Evolutionary conservation across 1,140 invertebrate genomes (phyloP), one percentile per base, ranked within the genome.

Genomic region (Latrodectus geometricus): DNA sequence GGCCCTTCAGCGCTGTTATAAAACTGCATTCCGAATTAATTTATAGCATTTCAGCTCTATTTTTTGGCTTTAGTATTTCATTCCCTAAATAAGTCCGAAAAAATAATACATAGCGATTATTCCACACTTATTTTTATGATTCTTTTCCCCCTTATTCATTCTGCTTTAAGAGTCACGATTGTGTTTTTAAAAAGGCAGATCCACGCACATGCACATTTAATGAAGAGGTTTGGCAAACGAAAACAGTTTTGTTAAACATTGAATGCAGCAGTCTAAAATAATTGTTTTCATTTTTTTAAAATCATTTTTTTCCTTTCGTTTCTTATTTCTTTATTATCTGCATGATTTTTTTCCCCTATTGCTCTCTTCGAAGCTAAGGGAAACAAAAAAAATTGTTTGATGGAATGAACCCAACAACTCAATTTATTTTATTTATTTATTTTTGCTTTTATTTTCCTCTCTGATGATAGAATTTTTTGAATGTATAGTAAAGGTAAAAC

Each of bases 21-120:
- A 50, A 80, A 54, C 78, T 80, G 66, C 68, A 80, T 80, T 80
- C 49, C 78, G 66, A 80, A 80, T 70, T 80, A 80, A 80, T 80
- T 80, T 80, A 80, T 54, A 49, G 78, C 78, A 70, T 80, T 74
- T 50, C 17, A 50, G 11, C 17, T 4, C 72, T 50, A 20, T n/a
- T n/a, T 52, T 52, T 74, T 50, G 8, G 23, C 17, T 17, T 15
- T 15, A 72, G 23, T 3, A 9, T 9, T 48, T 50, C 48, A 50
- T 74, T 74, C 12, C 17, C 49, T n/a, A 20, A 21, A 74, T 20
- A 8, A 74, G 48, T 20, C 49, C n/a, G 17, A 74, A 74, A 15
- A 21, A 14, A 70, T 15, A 70, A 70, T 35, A 70, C 23, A 70
- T 48, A 14, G 48, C 23, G 69, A 70, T 70, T 70, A 70, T 35